Conservation (phyloP, 2,888 invertebrate species). For the Heteromyza rotundicornis region DNA sequence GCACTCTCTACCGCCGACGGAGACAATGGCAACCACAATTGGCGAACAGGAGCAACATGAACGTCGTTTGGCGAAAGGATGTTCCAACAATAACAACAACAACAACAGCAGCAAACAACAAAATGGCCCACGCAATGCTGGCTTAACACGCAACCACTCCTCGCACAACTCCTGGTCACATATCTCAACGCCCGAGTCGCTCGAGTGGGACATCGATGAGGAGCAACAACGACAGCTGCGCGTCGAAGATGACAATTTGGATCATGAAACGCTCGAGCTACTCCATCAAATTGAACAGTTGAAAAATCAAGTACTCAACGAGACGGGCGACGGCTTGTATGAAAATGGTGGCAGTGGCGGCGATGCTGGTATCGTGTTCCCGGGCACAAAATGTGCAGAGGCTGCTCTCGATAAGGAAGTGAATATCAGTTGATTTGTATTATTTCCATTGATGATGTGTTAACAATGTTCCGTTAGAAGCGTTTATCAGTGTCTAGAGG, state of each 20-base stretch:
- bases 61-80: constrained; percentile 22
- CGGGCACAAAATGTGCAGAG: constrained; percentile 32
- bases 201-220: constrained; percentile 73
- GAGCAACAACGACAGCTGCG: constrained; percentile 57
- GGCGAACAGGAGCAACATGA: not conserved
- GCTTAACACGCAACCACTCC: constrained; percentile 58
- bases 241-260: constrained; percentile 65
- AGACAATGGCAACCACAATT: constrained; percentile 7
- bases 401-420: too few relatives aligned
- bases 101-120: constrained; percentile 20
- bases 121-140: constrained; percentile 39
- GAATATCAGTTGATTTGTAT: constrained; percentile 39
- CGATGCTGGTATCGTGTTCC: constrained; percentile 32
- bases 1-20: constrained; percentile 5
- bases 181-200: constrained; percentile 70
- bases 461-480: too few relatives aligned
- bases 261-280: constrained; percentile 71
- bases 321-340: constrained; percentile 66
- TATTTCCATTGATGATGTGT: too few relatives aligned
- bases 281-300: constrained; percentile 73
- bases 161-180: constrained; percentile 67
- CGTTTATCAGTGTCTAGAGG: too few relatives aligned
- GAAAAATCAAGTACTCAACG: constrained; percentile 70
- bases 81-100: constrained; percentile 10
- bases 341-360: constrained; percentile 8